Conservation (phyloP, 2,113 vertebrate species). For the Oriolus oriolus region DNA sequence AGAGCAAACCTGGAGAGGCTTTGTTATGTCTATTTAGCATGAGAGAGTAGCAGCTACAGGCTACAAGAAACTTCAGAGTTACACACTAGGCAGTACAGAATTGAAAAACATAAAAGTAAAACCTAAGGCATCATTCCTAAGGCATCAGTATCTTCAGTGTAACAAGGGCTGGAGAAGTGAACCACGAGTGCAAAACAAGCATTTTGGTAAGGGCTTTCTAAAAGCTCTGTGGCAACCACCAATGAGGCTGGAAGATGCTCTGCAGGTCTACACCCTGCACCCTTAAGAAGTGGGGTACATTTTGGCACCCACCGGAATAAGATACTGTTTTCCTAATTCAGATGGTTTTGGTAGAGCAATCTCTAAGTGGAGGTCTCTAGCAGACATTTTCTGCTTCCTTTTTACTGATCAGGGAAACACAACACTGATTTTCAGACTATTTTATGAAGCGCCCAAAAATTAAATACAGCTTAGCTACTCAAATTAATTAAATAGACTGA, state of each 20-base stretch:
- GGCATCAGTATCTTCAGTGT: neutral
- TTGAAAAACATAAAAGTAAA: too few species aligned
- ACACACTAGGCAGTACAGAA: too few species aligned
- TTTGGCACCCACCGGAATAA: neutral
- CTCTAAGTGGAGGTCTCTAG: neutral
- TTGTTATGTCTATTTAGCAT: too few species aligned
- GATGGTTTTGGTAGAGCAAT: neutral
- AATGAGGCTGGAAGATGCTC: neutral
- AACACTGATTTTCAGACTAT: neutral
- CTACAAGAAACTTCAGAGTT: too few species aligned
- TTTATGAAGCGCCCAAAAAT: neutral
- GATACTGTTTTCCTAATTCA: neutral
- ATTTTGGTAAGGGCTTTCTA: neutral
- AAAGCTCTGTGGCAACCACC: neutral
- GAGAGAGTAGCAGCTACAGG: too few species aligned
- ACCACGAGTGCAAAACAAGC: fast-evolving
- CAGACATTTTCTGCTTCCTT: neutral
- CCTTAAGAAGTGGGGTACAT: fast-evolving
- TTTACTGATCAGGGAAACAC: neutral
- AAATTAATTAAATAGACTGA: neutral
- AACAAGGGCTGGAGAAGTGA: neutral
- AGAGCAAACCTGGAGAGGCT: too few species aligned
- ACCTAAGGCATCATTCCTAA: too few species aligned
- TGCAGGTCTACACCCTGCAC: neutral
- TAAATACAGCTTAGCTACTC: neutral